Evolutionary conservation across 2,113 vertebrate genomes (phyloP).

Genomic region (Antechinus stuartii): DNA sequence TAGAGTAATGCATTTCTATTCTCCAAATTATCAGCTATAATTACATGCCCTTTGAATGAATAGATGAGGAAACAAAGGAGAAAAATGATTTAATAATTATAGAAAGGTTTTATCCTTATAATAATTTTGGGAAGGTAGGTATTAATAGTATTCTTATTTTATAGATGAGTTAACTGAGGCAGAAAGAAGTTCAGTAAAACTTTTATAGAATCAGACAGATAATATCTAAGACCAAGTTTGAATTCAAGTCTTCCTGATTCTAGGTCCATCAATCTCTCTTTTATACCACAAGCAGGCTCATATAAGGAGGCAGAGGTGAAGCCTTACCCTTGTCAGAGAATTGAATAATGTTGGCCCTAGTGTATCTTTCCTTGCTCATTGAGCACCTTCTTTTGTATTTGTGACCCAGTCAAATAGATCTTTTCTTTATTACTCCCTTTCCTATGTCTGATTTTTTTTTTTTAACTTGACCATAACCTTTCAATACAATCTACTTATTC

Average conservation of each 20-base stretch:
- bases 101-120: not conserved
- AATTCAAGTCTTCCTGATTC: not conserved
- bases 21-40: not conserved
- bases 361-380: not conserved
- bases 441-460: not conserved
- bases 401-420: not conserved
- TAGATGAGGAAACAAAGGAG: not conserved
- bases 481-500: not conserved
- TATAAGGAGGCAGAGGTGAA: not conserved
- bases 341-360: not conserved
- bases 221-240: not conserved
- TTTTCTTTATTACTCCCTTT: not conserved
- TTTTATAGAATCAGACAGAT: not conserved
- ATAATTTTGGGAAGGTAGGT: not conserved
- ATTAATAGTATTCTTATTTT: not conserved
- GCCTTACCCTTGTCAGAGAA: not conserved
- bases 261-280: not conserved
- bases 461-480: not conserved
- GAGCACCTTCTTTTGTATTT: not conserved
- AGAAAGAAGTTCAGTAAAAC: not conserved
- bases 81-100: not conserved
- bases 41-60: not conserved
- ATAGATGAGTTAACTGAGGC: not conserved
- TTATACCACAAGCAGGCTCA: not conserved
- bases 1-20: not conserved